Base-by-base conservation (phyloP, 2,797 vertebrate species). In the Clarias fuscus region DNA sequence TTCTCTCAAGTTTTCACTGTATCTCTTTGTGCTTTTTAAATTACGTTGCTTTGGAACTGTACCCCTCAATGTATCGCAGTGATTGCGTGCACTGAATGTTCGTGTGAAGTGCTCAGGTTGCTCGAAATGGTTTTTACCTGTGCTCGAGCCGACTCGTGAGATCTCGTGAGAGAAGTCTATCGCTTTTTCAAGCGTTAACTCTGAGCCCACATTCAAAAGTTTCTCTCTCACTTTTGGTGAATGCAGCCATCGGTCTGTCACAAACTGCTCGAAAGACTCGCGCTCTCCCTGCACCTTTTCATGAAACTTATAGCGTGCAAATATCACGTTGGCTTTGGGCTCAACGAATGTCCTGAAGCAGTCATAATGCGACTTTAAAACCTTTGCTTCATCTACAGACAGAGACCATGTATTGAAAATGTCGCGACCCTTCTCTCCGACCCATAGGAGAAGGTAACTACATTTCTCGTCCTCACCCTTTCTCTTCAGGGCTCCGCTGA, bases 151-250 rank as follows among this genome's bases (percentile, higher is more conserved):
- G 82, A 15, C 40, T 83, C 62, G 10, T 86, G 43, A 65, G 61
- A 77, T n/a, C n/a, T n/a, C n/a, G 40, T 71, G 77, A 75, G 71
- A 30, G 18, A 24, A 5, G n/a, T 6, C 64, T 27, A 5, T 65
- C 11, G 61, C 64, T 27, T 73, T 20, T 70, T 70, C 22, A 0
- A 86, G 27, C 4, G 14, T 67, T 48, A 77, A 43, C 20, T 86
- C 85, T 10, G 72, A 86, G 4, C 71, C 79, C 11, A 76, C 68
- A 67, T 86, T 83, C 14, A 83, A n/a, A 22, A 59, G 70, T 64
- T 86, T 86, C 43, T 67, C 15, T 83, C 70, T 67, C 8, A 83
- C 80, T 73, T 72, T 81, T 1, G 67, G 56, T n/a, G 65, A 84
- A 75, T 84, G 59, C 73, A 40, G 5, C 37, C 37, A 3, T 40